Evolutionary conservation across 2,888 invertebrate species (phyloP), one percentile per base, ranked within the genome.

Genomic region (Dolomedes plantarius): DNA sequence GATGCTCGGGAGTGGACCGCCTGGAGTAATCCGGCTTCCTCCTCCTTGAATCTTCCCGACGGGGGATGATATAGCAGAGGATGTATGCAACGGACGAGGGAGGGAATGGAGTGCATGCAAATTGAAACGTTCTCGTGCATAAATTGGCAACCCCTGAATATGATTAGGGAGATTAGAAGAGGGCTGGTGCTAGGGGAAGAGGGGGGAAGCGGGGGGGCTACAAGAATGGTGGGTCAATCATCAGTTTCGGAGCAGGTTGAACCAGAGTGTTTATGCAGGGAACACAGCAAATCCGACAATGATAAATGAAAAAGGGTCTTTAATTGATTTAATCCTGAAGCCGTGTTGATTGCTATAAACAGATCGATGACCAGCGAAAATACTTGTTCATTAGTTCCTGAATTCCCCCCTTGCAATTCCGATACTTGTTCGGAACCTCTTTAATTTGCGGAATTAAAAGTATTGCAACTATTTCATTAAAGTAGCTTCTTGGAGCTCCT

Each of bases 81-180:
- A 65, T 65, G 65, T 31, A n/a, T 6, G 31, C 65, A n/a, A 23
- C 16, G 29, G 23, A 29, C 69, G 64, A 39, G 1, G 29, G 56
- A 32, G 16, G 50, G 31, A 28, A 36, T 41, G 73, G 28, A 46
- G 79, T 36, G 80, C 76, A 82, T 82, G 82, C 82, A 82, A 82
- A 82, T 82, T 82, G 82, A 82, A 82, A 82, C 82, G 82, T 82
- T 76, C 82, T 64, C 76, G 41, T 71, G 82, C 82, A 82, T 82
- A 82, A 82, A 76, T 76, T 65, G 75, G 82, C 76, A 82, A 76
- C 76, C 75, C 81, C 76, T 69, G 82, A 82, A 82, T 82, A 82
- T 82, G 82, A 82, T 82, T 82, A 82, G 82, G 76, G 46, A 82
- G 82, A 82, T 82, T 82, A 82, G 75, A 71, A 72, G 36, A 23